Percentiles rank a stretch among this genome's conserved stretches.
phyloP scores from a whole-genome alignment of 2,888 invertebrate species.

The Bhutanitis thaidina region DNA sequence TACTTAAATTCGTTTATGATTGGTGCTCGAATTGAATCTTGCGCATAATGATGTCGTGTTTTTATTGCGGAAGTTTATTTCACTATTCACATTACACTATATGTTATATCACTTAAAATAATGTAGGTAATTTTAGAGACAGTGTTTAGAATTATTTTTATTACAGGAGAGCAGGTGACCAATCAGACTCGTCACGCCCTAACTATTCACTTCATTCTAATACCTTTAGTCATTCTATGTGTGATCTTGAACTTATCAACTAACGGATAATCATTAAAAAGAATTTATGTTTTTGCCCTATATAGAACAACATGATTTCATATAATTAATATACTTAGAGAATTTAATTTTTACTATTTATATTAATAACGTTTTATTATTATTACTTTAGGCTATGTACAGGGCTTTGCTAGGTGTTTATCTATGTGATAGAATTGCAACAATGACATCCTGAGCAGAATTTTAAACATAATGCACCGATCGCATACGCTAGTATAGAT shows the following conservation, averaged over 20 bases:
- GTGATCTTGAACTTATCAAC: not conserved
- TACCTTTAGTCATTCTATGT: not conserved
- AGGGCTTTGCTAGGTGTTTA: no score
- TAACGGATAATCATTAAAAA: no score
- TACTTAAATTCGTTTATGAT: not conserved
- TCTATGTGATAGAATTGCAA: no score
- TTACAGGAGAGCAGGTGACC: not conserved
- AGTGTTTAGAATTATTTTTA: not conserved
- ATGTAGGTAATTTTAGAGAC: not conserved
- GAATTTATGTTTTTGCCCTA: no score
- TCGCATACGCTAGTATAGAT: no score
- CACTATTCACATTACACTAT: not conserved
- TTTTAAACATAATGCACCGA: no score
- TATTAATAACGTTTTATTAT: no score
- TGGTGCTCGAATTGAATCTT: not conserved
- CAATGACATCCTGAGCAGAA: no score
- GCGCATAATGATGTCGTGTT: not conserved
- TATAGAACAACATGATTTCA: no score
- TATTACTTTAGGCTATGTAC: no score
- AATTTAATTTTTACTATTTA: no score
- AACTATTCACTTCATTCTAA: conserved; percentile 3
- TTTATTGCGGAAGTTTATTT: not conserved
- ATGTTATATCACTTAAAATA: not conserved
- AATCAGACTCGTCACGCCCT: not conserved
- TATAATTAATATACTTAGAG: no score